A percentile compares a stretch with the other conserved stretches of the same genome.
Evolutionary conservation across 1,140 invertebrate species (phyloP).

Genomic region (Phymorhynchus buccinoides): DNA sequence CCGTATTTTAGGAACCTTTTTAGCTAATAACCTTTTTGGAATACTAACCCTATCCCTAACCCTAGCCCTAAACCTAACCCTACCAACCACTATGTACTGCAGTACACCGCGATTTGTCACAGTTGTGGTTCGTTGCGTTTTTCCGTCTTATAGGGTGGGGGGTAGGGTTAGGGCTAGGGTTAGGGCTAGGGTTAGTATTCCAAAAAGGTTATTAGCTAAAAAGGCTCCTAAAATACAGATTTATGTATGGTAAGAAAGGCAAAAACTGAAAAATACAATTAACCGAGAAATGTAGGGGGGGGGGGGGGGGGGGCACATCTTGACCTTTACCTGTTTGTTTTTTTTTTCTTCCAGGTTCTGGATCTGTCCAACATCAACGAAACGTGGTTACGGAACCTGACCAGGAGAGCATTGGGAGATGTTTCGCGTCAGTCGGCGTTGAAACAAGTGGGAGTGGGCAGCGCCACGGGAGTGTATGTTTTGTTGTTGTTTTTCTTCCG

Average conservation of each 20-base stretch:
- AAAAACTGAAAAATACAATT: not conserved
- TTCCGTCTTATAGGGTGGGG: no score
- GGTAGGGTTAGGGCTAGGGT: not conserved
- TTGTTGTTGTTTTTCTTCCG: not conserved
- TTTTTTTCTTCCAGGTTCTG: not conserved
- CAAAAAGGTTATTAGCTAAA: no score
- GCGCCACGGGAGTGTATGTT: constrained; percentile 88
- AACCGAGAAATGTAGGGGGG: not conserved
- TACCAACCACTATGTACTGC: no score
- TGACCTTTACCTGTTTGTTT: no score
- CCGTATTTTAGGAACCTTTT: no score
- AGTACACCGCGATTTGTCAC: no score
- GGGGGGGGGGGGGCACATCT: no score
- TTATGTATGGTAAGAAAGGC: not conserved
- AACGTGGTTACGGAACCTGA: not conserved
- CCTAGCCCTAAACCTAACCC: no score
- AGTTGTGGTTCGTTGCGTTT: no score
- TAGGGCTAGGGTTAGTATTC: not conserved
- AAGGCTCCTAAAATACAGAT: no score
- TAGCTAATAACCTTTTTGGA: no score
- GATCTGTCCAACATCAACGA: not conserved
- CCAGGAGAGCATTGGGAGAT: constrained; percentile 72
- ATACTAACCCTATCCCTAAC: no score
- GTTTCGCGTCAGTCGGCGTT: constrained; percentile 87
- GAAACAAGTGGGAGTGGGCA: constrained; percentile 89